Evolutionary conservation across 2,797 vertebrate species (phyloP), one percentile per base, ranked within the genome.

Genomic region (Mionectes olivaceus): DNA sequence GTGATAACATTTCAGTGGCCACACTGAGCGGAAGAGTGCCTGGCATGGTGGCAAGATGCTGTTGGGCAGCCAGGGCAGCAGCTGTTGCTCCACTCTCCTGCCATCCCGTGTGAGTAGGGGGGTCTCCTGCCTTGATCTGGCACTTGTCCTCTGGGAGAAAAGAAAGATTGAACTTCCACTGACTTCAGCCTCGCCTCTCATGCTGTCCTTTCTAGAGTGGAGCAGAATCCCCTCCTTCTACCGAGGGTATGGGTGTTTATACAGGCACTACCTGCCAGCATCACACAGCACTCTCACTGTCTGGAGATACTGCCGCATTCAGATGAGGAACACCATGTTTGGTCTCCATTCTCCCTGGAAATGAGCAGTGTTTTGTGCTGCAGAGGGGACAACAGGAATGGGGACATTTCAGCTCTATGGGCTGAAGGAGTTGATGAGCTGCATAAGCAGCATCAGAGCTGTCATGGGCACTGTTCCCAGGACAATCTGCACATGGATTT

Each of bases 51-150:
- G 30, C 9, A 63, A 47, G 61, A 19, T 5, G 18, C 16, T 35
- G 27, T n/a, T 2, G 2, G 33, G 41, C n/a, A 80, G n/a, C 69
- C 1, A 4, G 46, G 39, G 21, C 65, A 55, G 60, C 1, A 8
- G n/a, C 49, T 65, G 46, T 39, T 39, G 17, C 24, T 53, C 22
- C 3, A 0, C 27, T 33, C 8, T 12, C 5, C 35, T 37, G 16
- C 17, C 47, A 25, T 21, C 19, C 24, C 2, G 0, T n/a, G 27
- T 1, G 7, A 23, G 27, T 19, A 59, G 13, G 5, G 27, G 32
- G 6, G 1, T 55, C 14, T 50, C 17, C 69, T 44, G 11, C 25
- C 37, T 75, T 30, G 19, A 6, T 10, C 43, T 43, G 9, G 18
- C 16, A 35, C 56, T 57, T 75, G n/a, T 7, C 15, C 25, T 39